Conservation (phyloP, 2,888 invertebrate genomes). For the Machimus rusticus region DNA sequence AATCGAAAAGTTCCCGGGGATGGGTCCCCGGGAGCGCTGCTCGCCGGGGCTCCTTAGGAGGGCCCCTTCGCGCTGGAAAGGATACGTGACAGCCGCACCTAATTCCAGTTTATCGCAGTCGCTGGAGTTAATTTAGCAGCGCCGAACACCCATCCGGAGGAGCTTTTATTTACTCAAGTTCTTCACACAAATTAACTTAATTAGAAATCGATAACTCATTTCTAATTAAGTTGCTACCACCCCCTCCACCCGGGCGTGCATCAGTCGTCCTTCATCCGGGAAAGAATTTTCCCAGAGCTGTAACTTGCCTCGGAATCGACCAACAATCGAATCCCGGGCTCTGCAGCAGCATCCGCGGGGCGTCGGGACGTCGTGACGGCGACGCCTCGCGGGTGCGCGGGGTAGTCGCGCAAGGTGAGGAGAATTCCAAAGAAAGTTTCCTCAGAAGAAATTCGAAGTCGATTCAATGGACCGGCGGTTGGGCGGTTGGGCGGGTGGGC, state of each 20-base stretch:
- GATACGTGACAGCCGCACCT: neutral
- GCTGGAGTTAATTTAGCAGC: conserved; percentile 25
- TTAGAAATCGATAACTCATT: conserved; percentile 42
- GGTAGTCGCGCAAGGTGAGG: neutral
- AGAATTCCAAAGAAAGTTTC: conserved; percentile 16
- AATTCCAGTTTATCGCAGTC: neutral
- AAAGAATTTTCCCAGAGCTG: neutral
- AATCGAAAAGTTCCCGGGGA: neutral
- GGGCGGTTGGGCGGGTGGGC: neutral
- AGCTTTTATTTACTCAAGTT: conserved; percentile 38
- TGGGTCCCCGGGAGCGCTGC: neutral
- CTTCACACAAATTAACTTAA: conserved; percentile 40
- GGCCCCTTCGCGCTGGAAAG: neutral
- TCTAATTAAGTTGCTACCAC: conserved; percentile 3
- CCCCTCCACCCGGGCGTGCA: neutral
- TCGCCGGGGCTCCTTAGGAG: neutral
- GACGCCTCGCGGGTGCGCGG: neutral
- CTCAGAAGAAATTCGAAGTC: neutral
- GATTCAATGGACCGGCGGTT: neutral
- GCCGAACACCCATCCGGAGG: conserved; percentile 7
- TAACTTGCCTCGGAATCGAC: neutral
- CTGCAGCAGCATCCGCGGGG: neutral
- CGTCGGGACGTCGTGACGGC: neutral
- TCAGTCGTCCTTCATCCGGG: neutral
- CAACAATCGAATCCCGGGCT: neutral